A percentile compares a stretch with the other conserved stretches of the same genome.
Conservation (phyloP, 2,113 vertebrate species). For the Carollia perspicillata region DNA sequence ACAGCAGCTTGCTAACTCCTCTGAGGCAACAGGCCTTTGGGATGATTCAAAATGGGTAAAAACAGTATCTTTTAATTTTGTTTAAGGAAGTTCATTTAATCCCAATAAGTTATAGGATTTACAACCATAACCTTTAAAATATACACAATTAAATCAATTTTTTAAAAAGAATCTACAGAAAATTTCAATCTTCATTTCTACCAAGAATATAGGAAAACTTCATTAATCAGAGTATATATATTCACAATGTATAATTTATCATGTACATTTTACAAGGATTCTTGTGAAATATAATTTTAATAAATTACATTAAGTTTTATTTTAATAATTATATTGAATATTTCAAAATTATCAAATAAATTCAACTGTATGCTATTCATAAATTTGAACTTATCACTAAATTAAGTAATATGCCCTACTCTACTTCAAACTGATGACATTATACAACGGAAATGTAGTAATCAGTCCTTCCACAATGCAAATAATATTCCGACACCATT, state of each 20-base stretch:
- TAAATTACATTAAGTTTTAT: slow-evolving; percentile 2
- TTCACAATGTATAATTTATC: background rate
- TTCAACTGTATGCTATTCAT: background rate
- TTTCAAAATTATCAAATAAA: slow-evolving; percentile 41
- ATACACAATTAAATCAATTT: background rate
- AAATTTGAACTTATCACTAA: background rate
- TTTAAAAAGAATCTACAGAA: background rate
- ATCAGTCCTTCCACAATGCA: slow-evolving; percentile 68
- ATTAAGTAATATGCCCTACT: background rate
- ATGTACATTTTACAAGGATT: background rate
- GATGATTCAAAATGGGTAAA: slow-evolving; percentile 18
- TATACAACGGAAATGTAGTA: slow-evolving; percentile 45
- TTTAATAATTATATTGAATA: background rate
- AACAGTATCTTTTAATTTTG: background rate
- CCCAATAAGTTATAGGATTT: background rate
- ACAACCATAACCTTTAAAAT: slow-evolving; percentile 7
- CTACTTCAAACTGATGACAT: slow-evolving; percentile 32
- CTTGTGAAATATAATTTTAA: slow-evolving; percentile 18
- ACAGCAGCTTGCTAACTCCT: slow-evolving; percentile 41
- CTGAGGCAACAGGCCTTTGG: slow-evolving; percentile 11
- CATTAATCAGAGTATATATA: background rate
- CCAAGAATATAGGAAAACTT: slow-evolving; percentile 25
- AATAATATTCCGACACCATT: slow-evolving; percentile 72
- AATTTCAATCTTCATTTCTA: background rate
- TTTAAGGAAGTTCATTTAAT: slow-evolving; percentile 39